Evolutionary conservation across 2,888 invertebrate species (phyloP).

Genomic region (Stenoptilia bipunctidactyla): DNA sequence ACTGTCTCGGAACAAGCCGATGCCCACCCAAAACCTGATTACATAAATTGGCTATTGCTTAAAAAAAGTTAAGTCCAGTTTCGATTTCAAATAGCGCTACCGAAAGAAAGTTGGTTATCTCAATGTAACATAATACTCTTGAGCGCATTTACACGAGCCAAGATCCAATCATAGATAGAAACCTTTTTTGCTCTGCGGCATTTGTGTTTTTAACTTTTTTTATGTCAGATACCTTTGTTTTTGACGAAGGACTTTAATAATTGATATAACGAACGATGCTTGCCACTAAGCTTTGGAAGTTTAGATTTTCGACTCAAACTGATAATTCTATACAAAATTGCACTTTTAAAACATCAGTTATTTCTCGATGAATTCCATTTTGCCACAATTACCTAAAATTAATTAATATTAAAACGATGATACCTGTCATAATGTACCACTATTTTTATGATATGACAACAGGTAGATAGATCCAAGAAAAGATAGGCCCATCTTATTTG

Average conservation of each 20-base stretch:
- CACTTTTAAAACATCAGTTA: too few relatives aligned
- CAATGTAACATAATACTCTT: slow-evolving; percentile 53
- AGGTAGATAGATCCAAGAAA: slow-evolving; percentile 34
- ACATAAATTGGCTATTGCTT: slow-evolving; percentile 6
- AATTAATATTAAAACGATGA: too few relatives aligned
- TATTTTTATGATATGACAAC: slow-evolving; percentile 27
- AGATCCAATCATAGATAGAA: slow-evolving; percentile 69
- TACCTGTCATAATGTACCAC: too few relatives aligned
- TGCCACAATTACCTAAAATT: too few relatives aligned
- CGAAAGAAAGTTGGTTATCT: slow-evolving; percentile 47
- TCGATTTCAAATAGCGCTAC: slow-evolving; percentile 48
- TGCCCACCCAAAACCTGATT: slow-evolving; percentile 24
- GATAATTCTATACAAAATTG: too few relatives aligned
- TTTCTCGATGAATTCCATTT: too few relatives aligned
- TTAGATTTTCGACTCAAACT: neutral
- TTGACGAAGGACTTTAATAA: slow-evolving; percentile 64
- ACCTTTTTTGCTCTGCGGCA: slow-evolving; percentile 41
- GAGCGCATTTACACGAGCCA: slow-evolving; percentile 60
- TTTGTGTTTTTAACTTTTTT: slow-evolving; percentile 33
- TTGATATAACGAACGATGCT: slow-evolving; percentile 62
- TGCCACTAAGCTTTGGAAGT: slow-evolving; percentile 22
- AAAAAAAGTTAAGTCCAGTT: slow-evolving; percentile 19
- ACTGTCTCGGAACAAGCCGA: neutral
- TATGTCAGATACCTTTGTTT: slow-evolving; percentile 65
- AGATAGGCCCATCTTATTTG: slow-evolving; percentile 19